These are phyloP conservation scores for Zele albiditarsus DNA, from an alignment of 2,888 invertebrate species.

Conservation along the genomic window DNA sequence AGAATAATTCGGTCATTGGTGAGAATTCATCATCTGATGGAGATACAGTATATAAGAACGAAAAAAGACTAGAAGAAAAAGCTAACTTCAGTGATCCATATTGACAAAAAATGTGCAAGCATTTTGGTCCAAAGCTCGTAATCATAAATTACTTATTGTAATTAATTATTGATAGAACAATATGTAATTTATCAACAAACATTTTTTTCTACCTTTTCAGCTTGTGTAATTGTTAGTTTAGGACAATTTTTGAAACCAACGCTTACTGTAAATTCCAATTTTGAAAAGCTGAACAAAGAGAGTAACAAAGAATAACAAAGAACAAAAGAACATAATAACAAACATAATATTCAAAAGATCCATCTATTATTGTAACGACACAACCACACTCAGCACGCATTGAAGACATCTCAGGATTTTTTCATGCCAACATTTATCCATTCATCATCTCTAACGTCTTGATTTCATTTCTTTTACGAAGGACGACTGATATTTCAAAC, in stretches of 20 bases:
- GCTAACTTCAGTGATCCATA: neutral
- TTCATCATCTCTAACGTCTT: constrained; percentile 64
- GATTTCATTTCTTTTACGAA: constrained; percentile 67
- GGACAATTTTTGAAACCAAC: constrained; percentile 73
- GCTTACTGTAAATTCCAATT: constrained; percentile 73
- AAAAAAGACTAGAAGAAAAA: neutral
- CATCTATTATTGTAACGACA: constrained; percentile 69
- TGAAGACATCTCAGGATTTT: constrained; percentile 90
- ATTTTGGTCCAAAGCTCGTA: constrained; percentile 49
- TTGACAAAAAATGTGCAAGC: neutral
- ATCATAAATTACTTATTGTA: constrained; percentile 20
- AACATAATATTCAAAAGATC: constrained; percentile 63
- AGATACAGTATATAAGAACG: neutral
- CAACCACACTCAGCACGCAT: constrained; percentile 90
- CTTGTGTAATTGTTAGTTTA: constrained; percentile 79
- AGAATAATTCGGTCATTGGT: neutral
- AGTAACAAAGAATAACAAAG: constrained; percentile 55
- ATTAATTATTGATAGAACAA: neutral
- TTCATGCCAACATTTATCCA: constrained; percentile 75
- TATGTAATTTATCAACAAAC: neutral
- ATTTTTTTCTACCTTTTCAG: constrained; percentile 74
- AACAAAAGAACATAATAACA: constrained; percentile 56
- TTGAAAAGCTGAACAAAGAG: constrained; percentile 59
- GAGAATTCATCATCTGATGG: neutral
- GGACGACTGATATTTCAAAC: constrained; percentile 67